A percentile compares a stretch with the other conserved stretches of the same genome.
These are phyloP conservation scores for Drosophila antonietae DNA, from an alignment of 2,888 invertebrate species.

Conservation along the genomic window DNA sequence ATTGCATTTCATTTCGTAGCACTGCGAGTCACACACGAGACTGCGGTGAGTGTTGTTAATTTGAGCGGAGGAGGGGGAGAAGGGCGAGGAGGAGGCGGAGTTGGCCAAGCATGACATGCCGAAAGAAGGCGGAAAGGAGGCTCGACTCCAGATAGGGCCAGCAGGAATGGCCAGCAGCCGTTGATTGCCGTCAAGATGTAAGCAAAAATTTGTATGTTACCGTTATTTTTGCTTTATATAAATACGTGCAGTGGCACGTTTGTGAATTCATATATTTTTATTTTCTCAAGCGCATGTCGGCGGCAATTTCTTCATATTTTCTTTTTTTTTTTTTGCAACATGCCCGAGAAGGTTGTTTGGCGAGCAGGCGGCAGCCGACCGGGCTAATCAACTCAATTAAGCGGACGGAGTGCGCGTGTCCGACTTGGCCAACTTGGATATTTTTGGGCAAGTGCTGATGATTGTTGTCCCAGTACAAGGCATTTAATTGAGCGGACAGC, in stretches of 20 bases:
- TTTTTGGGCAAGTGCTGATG: constrained; percentile 55
- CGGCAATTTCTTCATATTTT: constrained; percentile 41
- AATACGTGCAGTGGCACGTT: constrained; percentile 51
- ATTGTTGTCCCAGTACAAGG: constrained; percentile 57
- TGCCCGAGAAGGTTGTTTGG: constrained; percentile 21
- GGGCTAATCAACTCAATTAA: constrained; percentile 79
- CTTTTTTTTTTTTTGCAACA: constrained; percentile 23
- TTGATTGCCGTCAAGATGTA: constrained; percentile 58
- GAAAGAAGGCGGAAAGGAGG: constrained; percentile 49
- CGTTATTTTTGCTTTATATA: constrained; percentile 70
- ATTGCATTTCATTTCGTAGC: constrained; percentile 66
- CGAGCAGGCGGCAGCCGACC: constrained; percentile 31
- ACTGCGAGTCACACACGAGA: constrained; percentile 38
- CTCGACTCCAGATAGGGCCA: constrained; percentile 22
- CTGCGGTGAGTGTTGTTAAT: constrained; percentile 61
- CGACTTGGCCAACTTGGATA: constrained; percentile 17
- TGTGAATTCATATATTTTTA: constrained; percentile 60
- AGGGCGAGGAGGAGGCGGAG: constrained; percentile 5
- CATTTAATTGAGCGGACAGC: constrained; percentile 67
- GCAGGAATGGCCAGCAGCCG: constrained; percentile 13
- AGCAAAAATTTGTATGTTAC: constrained; percentile 67
- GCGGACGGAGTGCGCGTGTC: constrained; percentile 68
- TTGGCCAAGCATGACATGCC: constrained; percentile 62
- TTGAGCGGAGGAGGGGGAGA: constrained; percentile 45
- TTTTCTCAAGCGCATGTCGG: constrained; percentile 67